Percentiles rank a stretch among this genome's conserved stretches.
These are phyloP conservation scores for Vanacampus margaritifer DNA, from an alignment of 2,113 vertebrate species.

Conservation along the genomic window DNA sequence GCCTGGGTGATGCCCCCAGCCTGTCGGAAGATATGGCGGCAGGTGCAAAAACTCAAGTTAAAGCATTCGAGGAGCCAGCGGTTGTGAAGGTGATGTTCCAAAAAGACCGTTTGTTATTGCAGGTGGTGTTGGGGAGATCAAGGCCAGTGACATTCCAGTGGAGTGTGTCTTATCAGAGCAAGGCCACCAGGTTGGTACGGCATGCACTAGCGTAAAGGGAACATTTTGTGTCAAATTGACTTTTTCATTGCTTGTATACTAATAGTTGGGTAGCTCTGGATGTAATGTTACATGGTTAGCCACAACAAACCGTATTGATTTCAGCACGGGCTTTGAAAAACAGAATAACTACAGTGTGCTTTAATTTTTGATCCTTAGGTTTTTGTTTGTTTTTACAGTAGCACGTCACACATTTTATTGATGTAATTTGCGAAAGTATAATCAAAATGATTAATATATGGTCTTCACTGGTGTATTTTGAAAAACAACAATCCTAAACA, in stretches of 20 bases:
- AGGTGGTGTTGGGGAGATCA: slow-evolving; percentile 61
- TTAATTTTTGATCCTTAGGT: too few relatives aligned
- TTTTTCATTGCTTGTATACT: not conserved
- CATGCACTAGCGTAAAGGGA: not conserved
- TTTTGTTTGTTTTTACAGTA: too few relatives aligned
- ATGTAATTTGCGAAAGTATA: too few relatives aligned
- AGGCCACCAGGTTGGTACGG: slow-evolving; percentile 69
- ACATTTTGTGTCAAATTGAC: not conserved
- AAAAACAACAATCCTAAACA: too few relatives aligned
- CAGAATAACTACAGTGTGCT: too few relatives aligned
- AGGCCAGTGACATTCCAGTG: slow-evolving; percentile 47
- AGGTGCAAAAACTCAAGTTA: slow-evolving; percentile 50
- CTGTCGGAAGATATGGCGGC: slow-evolving; percentile 71
- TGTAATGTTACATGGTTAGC: too few relatives aligned
- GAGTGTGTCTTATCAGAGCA: slow-evolving; percentile 70
- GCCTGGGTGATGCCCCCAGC: slow-evolving; percentile 69
- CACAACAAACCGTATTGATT: too few relatives aligned
- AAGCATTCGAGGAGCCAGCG: not conserved
- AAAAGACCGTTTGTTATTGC: slow-evolving; percentile 23
- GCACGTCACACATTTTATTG: too few relatives aligned
- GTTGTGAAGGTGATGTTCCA: not conserved
- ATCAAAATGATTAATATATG: too few relatives aligned
- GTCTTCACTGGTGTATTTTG: too few relatives aligned
- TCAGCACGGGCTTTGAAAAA: too few relatives aligned
- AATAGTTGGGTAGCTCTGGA: too few relatives aligned